phyloP scores from a whole-genome alignment of 2,888 invertebrate species.

The Dorcus hopei region DNA sequence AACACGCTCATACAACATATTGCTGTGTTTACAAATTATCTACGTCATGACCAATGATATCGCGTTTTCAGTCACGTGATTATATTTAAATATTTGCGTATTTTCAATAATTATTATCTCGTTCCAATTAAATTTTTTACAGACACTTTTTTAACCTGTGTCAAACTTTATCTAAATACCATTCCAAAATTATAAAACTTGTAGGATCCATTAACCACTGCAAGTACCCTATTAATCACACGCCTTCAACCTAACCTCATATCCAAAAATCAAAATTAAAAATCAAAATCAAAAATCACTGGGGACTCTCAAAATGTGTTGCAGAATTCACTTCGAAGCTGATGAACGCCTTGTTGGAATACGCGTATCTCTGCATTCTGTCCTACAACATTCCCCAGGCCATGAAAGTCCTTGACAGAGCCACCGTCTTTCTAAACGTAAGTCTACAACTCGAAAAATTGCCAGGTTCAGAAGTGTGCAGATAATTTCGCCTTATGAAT shows the following conservation, averaged over 20 bases:
- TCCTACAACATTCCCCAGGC: slow-evolving; percentile 57
- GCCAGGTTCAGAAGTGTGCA: background rate
- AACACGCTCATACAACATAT: no score
- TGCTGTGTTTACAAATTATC: no score
- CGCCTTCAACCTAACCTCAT: no score
- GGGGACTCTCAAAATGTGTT: background rate
- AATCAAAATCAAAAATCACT: background rate
- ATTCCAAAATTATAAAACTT: no score
- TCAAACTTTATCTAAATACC: no score
- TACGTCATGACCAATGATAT: no score
- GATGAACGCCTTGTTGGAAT: slow-evolving; percentile 58
- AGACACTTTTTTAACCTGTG: no score
- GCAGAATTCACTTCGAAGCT: slow-evolving; percentile 52
- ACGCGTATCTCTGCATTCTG: slow-evolving; percentile 56
- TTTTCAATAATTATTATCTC: no score
- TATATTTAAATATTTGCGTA: no score
- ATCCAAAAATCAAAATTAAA: background rate
- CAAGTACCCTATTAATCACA: background rate
- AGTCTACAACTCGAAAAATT: slow-evolving; percentile 3
- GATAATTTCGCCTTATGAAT: no score
- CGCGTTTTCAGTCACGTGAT: no score
- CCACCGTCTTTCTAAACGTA: slow-evolving; percentile 49
- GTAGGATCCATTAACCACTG: background rate
- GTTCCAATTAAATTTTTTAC: no score
- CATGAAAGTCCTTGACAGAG: slow-evolving; percentile 54